A percentile compares a stretch with the other conserved stretches of the same genome.
phyloP scores from a whole-genome alignment of 1,140 invertebrate species.

The Orussus abietinus region DNA sequence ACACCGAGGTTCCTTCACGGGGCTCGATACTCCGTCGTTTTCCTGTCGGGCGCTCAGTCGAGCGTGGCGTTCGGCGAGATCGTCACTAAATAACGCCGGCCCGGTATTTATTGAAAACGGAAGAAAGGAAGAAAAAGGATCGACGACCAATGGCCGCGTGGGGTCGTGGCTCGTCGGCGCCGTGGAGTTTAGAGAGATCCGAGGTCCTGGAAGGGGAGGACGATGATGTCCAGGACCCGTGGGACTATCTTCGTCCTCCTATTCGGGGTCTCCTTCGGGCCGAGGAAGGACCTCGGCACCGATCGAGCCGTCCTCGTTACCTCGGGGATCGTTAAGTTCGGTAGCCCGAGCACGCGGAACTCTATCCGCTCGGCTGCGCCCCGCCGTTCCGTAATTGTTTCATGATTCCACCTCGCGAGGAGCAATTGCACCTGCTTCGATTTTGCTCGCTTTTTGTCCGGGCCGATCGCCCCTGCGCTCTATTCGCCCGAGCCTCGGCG shows the following conservation, averaged over 20 bases:
- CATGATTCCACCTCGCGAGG: constrained; percentile 29
- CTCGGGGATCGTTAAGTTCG: too few species aligned
- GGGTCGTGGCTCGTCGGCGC: too few species aligned
- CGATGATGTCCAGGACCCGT: too few species aligned
- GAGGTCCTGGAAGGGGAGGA: too few species aligned
- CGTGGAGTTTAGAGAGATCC: too few species aligned
- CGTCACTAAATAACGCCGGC: constrained; percentile 41
- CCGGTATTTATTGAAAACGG: constrained; percentile 23
- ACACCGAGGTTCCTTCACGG: too few species aligned
- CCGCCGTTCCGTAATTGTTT: constrained; percentile 35
- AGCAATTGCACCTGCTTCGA: constrained; percentile 40
- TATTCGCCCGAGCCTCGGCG: constrained; percentile 26
- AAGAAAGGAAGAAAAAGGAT: constrained; percentile 7
- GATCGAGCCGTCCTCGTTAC: too few species aligned
- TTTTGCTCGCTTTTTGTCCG: constrained; percentile 32
- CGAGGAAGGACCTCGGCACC: too few species aligned
- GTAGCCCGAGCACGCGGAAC: constrained; percentile 26
- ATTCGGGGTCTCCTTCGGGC: too few species aligned
- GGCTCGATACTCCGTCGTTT: too few species aligned
- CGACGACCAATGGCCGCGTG: too few species aligned
- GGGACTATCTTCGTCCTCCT: too few species aligned
- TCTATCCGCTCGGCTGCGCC: constrained; percentile 28
- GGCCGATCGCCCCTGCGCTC: constrained; percentile 16
- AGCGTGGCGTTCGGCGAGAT: constrained; percentile 25
- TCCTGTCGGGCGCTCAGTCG: constrained; percentile 35